phyloP scores from a whole-genome alignment of 2,113 vertebrate genomes.

The Leptosomus discolor region DNA sequence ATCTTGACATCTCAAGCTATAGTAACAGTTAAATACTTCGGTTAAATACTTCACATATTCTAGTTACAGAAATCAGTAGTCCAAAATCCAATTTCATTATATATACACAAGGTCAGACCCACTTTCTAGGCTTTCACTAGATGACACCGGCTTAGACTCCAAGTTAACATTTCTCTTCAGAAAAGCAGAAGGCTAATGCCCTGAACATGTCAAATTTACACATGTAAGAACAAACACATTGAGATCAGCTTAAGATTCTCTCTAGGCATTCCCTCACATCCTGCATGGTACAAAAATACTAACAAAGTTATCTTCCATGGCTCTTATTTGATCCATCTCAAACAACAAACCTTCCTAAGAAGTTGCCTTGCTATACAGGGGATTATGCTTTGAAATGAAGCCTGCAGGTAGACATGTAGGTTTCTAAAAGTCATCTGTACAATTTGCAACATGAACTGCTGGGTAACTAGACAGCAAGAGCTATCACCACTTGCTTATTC shows the following conservation, averaged over 20 bases:
- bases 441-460: not conserved
- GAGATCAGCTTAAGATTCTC: not conserved
- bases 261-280: not conserved
- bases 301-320: not conserved
- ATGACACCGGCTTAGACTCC: not conserved
- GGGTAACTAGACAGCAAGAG: not conserved
- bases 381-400: not conserved
- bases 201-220: not conserved
- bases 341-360: not conserved
- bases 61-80: not conserved
- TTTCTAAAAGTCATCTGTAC: not conserved
- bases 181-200: not conserved
- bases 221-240: not conserved
- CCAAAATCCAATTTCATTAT: not conserved
- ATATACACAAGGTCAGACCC: not conserved
- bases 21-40: too few species aligned
- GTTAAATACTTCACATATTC: not conserved
- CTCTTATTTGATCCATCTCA: not conserved
- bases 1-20: not conserved
- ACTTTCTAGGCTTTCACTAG: not conserved
- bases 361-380: not conserved
- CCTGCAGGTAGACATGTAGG: not conserved
- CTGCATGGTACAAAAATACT: not conserved
- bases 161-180: not conserved
- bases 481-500: not conserved